Evolutionary conservation across 2,113 vertebrate genomes (phyloP).

Genomic region (Ictalurus furcatus): DNA sequence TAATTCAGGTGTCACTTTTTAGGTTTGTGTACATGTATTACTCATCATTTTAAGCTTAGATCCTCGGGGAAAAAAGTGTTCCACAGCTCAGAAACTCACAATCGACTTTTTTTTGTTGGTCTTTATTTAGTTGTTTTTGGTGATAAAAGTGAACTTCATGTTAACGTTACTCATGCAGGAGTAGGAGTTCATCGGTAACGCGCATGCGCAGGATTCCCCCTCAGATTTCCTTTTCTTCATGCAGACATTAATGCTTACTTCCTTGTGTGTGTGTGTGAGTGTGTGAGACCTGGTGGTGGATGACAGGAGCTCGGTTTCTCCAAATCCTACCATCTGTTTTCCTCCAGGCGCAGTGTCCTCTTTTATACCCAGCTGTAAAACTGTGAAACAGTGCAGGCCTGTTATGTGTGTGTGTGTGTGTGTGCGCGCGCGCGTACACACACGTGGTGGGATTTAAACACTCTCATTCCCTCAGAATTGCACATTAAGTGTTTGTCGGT

Average conservation of each 20-base stretch:
- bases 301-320: conserved; percentile 35
- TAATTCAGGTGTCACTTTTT: not conserved
- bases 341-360: conserved; percentile 30
- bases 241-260: not conserved
- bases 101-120: too few relatives aligned
- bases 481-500: not conserved
- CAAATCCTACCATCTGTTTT: conserved; percentile 50
- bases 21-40: not conserved
- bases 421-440: not conserved
- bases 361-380: conserved; percentile 48
- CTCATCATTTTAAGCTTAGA: not conserved
- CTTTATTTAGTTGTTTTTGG: too few relatives aligned
- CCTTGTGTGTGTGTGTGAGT: not conserved
- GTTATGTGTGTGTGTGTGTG: not conserved
- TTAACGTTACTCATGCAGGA: not conserved
- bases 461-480: conserved; percentile 34
- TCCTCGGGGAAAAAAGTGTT: too few relatives aligned
- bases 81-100: not conserved
- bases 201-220: not conserved
- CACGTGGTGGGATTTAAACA: not conserved
- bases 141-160: not conserved
- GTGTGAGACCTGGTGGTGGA: conserved; percentile 15
- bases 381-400: not conserved
- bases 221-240: not conserved
- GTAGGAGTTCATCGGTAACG: not conserved